These are phyloP conservation scores for Spheniscus humboldti DNA, from an alignment of 2,797 vertebrate species.

Conservation along the genomic window DNA sequence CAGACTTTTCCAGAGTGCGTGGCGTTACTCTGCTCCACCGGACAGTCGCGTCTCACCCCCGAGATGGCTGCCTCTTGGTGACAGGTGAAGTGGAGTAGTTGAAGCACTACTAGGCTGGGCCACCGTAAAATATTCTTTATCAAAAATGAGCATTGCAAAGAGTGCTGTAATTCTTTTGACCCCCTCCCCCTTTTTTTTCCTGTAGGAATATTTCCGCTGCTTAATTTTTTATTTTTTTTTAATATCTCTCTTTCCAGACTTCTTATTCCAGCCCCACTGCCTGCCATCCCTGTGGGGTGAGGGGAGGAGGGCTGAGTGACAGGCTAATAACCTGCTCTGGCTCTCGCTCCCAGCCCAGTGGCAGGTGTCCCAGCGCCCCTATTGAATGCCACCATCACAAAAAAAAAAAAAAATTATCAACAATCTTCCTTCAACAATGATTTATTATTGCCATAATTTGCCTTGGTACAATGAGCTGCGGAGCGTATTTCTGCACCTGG, in stretches of 20 bases:
- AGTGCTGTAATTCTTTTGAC: background rate
- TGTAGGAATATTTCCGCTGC: background rate
- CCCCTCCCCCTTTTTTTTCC: fast-evolving
- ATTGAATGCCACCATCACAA: constrained; percentile 58
- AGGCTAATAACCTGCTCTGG: constrained; percentile 70
- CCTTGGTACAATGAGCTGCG: constrained; percentile 65
- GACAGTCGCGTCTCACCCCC: fast-evolving
- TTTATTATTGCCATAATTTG: constrained; percentile 77
- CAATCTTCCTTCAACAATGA: constrained; percentile 75
- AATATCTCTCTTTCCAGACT: constrained; percentile 22
- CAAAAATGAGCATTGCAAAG: background rate
- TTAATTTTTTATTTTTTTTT: background rate
- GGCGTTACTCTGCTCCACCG: background rate
- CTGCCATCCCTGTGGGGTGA: background rate
- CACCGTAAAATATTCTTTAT: background rate
- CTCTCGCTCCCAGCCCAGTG: constrained; percentile 41
- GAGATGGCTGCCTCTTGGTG: background rate
- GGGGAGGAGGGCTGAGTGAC: constrained; percentile 62
- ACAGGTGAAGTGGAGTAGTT: background rate
- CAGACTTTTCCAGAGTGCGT: background rate
- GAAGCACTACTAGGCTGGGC: background rate
- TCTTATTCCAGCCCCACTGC: background rate
- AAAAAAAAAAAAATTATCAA: constrained; percentile 63
- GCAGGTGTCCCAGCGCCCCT: constrained; percentile 66
- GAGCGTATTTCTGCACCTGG: constrained; percentile 47